phyloP scores from a whole-genome alignment of 1,140 invertebrate species.

The Cydia pomonella region DNA sequence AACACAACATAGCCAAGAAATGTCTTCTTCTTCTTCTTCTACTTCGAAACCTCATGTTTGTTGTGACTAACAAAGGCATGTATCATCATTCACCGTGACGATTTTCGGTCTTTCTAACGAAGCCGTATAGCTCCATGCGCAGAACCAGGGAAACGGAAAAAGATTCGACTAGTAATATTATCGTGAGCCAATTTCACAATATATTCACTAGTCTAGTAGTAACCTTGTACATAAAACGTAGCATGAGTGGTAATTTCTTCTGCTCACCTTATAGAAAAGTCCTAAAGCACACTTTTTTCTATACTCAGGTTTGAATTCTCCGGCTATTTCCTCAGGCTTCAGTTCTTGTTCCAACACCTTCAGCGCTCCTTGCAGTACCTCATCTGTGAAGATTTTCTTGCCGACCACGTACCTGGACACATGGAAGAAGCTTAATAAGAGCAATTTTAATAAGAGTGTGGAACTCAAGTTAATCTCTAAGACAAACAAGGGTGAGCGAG shows the following conservation, averaged over 20 bases:
- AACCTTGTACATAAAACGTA: neutral
- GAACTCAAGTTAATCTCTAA: too few relatives aligned
- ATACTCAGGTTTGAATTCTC: conserved; percentile 84
- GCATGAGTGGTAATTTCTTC: neutral
- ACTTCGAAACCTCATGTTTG: too few relatives aligned
- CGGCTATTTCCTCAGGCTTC: conserved; percentile 82
- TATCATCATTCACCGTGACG: too few relatives aligned
- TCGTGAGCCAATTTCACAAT: neutral
- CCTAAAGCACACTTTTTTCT: conserved; percentile 83
- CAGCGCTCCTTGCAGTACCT: conserved; percentile 81
- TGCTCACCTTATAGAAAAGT: conserved; percentile 86
- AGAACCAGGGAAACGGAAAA: too few relatives aligned
- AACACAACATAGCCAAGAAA: too few relatives aligned
- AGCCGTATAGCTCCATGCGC: too few relatives aligned
- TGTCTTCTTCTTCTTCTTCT: too few relatives aligned
- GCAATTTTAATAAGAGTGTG: neutral
- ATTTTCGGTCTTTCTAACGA: too few relatives aligned
- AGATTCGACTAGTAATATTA: too few relatives aligned
- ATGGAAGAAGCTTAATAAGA: neutral
- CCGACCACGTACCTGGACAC: conserved; percentile 63
- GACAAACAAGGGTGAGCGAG: too few relatives aligned
- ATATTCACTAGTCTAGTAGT: neutral
- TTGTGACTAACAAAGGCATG: too few relatives aligned
- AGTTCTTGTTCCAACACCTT: conserved; percentile 82
- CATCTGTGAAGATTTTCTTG: conserved; percentile 77